Percentiles rank a stretch among this genome's conserved stretches.
Evolutionary conservation across 2,113 vertebrate genomes (phyloP).

Genomic region (Lepus timidus): DNA sequence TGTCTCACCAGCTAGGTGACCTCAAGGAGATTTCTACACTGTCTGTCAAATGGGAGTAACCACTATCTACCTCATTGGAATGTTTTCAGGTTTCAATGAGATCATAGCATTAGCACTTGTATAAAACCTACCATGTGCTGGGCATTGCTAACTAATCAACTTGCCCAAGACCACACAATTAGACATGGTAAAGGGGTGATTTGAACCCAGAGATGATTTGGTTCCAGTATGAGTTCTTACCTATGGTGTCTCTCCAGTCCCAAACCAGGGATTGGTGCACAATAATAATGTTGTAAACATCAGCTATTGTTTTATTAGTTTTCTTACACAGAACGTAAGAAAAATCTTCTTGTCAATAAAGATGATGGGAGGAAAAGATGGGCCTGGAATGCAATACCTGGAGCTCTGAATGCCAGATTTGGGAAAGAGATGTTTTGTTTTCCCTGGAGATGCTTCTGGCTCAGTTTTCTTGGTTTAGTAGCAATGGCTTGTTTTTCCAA

Average conservation of each 20-base stretch:
- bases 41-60: neutral
- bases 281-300: neutral
- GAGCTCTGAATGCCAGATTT: neutral
- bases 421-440: neutral
- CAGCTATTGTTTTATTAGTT: neutral
- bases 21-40: neutral
- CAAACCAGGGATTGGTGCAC: rapidly evolving
- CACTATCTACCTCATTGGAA: neutral
- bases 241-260: neutral
- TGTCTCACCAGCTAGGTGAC: neutral
- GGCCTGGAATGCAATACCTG: neutral
- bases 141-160: neutral
- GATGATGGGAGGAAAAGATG: neutral
- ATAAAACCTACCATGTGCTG: neutral
- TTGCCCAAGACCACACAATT: neutral
- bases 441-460: neutral
- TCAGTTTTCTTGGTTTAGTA: neutral
- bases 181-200: neutral
- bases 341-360: neutral
- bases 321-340: neutral
- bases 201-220: neutral
- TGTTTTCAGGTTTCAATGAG: neutral
- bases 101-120: neutral
- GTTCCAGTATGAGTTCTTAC: neutral
- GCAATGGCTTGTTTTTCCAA: neutral